These are phyloP conservation scores for Pomacea maculata DNA, from an alignment of 1,140 invertebrate genomes.

Conservation along the genomic window DNA sequence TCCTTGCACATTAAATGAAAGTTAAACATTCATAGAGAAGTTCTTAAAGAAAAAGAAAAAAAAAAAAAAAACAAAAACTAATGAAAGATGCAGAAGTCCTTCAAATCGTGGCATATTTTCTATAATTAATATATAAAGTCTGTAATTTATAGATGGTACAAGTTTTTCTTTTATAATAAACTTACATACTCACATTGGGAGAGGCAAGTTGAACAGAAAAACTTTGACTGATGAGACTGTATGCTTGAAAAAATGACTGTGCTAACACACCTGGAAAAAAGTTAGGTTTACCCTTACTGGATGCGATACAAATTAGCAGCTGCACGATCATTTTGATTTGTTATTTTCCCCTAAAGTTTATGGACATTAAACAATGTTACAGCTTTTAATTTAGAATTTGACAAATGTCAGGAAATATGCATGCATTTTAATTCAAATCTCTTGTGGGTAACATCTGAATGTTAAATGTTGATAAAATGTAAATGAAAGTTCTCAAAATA, in stretches of 20 bases:
- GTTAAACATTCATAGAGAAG: background rate
- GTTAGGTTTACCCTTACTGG: no score
- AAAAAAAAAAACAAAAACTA: conserved; percentile 4
- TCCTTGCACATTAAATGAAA: background rate
- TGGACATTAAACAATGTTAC: no score
- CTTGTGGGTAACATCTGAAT: no score
- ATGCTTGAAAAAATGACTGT: conserved; percentile 66
- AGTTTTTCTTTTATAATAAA: background rate
- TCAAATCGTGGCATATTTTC: background rate
- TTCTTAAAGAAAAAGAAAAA: conserved; percentile 10
- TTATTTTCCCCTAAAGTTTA: no score
- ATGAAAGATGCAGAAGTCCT: background rate
- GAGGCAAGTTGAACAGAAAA: conserved; percentile 66
- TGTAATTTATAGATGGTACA: background rate
- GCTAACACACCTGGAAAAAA: conserved; percentile 63
- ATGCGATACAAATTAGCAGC: no score
- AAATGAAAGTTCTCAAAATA: no score
- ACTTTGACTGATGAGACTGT: conserved; percentile 62
- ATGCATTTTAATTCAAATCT: no score
- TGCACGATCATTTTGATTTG: no score
- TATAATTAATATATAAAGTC: background rate
- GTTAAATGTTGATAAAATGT: no score
- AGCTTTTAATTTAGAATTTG: no score
- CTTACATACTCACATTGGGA: conserved; percentile 59
- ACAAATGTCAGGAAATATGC: no score